Percentiles rank a stretch among this genome's conserved stretches.
Conservation (phyloP, 2,888 invertebrate genomes). For the Trachelus tabidus region DNA sequence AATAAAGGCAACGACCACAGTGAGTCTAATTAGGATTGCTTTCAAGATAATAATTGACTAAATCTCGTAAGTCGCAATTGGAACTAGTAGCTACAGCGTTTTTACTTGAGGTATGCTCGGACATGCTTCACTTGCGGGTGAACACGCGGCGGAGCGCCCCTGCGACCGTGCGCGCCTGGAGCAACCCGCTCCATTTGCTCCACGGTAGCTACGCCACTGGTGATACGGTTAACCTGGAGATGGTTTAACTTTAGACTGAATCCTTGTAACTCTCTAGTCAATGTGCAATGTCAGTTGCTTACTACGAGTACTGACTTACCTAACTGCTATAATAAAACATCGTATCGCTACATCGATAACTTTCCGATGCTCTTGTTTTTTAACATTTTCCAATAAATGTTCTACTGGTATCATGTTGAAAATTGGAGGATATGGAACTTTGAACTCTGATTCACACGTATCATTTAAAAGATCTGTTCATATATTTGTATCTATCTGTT, state of each 20-base stretch:
- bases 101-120: too few relatives aligned
- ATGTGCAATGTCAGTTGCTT: slow-evolving; percentile 45
- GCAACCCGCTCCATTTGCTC: too few relatives aligned
- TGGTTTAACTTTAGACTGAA: slow-evolving; percentile 35
- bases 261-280: slow-evolving; percentile 54
- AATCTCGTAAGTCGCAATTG: too few relatives aligned
- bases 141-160: too few relatives aligned
- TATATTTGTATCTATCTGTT: background rate
- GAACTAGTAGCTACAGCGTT: too few relatives aligned
- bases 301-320: slow-evolving; percentile 41
- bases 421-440: background rate
- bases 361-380: background rate
- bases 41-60: too few relatives aligned
- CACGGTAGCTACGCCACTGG: too few relatives aligned
- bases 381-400: background rate
- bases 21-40: too few relatives aligned
- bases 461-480: background rate
- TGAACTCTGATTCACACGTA: background rate
- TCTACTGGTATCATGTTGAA: background rate
- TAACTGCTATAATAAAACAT: slow-evolving; percentile 40
- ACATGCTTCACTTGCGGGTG: too few relatives aligned
- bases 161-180: too few relatives aligned
- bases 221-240: slow-evolving; percentile 26
- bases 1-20: too few relatives aligned
- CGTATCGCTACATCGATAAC: background rate